Conservation (phyloP, 1,140 invertebrate genomes). For the Drosophila kanapiae region DNA sequence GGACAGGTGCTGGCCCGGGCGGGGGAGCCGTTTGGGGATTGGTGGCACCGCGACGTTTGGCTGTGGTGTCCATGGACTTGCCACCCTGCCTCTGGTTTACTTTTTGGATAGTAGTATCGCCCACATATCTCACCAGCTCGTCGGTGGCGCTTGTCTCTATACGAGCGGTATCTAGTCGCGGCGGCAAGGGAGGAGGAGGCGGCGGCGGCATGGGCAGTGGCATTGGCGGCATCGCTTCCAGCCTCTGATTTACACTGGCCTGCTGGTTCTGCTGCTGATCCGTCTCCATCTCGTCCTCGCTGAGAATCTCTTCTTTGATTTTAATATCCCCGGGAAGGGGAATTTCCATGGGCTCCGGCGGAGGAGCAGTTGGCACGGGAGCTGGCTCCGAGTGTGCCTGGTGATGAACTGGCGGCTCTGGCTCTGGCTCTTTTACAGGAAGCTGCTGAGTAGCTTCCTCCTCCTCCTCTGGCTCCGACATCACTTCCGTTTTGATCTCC, state of each 20-base stretch:
- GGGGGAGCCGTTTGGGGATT: constrained; percentile 34
- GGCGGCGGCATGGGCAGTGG: constrained; percentile 44
- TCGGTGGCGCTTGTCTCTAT: constrained; percentile 29
- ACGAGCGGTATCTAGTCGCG: not conserved
- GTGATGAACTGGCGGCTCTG: not conserved
- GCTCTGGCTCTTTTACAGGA: not conserved
- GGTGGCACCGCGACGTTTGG: constrained; percentile 39
- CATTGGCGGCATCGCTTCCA: constrained; percentile 18
- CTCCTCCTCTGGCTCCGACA: constrained; percentile 78
- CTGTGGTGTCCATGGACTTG: constrained; percentile 12
- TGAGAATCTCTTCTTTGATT: constrained; percentile 69
- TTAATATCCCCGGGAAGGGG: constrained; percentile 13
- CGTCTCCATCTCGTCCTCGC: constrained; percentile 62
- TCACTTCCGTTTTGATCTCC: constrained; percentile 82
- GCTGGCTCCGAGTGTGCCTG: not conserved
- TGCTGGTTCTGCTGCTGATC: constrained; percentile 16
- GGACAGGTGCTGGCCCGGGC: constrained; percentile 14
- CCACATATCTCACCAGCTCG: constrained; percentile 63
- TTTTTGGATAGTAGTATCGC: constrained; percentile 78
- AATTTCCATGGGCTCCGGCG: constrained; percentile 6
- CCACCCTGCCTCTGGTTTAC: constrained; percentile 52
- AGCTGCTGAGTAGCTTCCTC: constrained; percentile 26
- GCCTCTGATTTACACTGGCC: not conserved
- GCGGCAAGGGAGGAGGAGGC: constrained; percentile 41
- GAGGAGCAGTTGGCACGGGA: not conserved